Evolutionary conservation across 2,113 vertebrate species (phyloP).

Genomic region (Chaetodon trifascialis): DNA sequence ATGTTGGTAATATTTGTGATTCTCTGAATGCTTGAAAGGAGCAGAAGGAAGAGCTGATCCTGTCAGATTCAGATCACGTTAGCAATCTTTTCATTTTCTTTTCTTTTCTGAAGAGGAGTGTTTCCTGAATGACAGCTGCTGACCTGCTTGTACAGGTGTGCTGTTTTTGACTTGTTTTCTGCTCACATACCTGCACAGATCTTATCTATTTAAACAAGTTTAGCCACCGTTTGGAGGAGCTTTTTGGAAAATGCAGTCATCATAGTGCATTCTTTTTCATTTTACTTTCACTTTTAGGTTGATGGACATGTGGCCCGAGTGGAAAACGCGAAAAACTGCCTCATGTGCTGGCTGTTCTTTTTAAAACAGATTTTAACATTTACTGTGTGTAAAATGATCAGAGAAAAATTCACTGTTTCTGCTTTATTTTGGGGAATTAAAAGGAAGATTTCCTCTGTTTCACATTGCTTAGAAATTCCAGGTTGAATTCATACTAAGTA

Average conservation of each 20-base stretch:
- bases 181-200: conserved; percentile 42
- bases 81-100: background rate
- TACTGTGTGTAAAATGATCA: background rate
- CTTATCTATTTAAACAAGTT: conserved; percentile 46
- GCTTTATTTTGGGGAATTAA: background rate
- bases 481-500: background rate
- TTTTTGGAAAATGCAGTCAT: background rate
- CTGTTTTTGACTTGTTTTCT: conserved; percentile 22
- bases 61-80: background rate
- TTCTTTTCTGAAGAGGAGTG: background rate
- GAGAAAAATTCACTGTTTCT: conserved; percentile 15
- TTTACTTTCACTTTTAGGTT: conserved; percentile 28
- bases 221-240: background rate
- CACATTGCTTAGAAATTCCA: background rate
- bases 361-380: background rate
- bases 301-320: background rate
- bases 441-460: background rate
- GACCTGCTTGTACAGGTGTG: conserved; percentile 56
- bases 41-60: background rate
- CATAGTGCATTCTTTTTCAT: background rate
- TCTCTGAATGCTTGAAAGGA: conserved; percentile 33
- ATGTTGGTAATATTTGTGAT: conserved; percentile 1
- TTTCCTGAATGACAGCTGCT: conserved; percentile 21
- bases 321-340: background rate
- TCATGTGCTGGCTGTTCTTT: conserved; percentile 3